These are phyloP conservation scores for Mus musculus DNA, from an alignment of 2,113 vertebrate species.

Conservation along the genomic window GRCm39 chr17:31009501-31010000, in stretches of 20 bases:
- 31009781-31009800: slow-evolving; percentile 76
- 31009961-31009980: slow-evolving; percentile 22
- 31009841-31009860: slow-evolving; percentile 88
- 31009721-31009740: slow-evolving; percentile 27
- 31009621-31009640: background rate
- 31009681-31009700: background rate
- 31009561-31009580: background rate
- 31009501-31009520: background rate
- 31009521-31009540: background rate
- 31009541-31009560: background rate
- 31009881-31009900: slow-evolving; percentile 88
- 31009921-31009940: slow-evolving; percentile 91
- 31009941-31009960: slow-evolving; percentile 87
- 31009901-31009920: slow-evolving; percentile 88
- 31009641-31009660: slow-evolving; percentile 19
- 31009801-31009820: slow-evolving; percentile 89
- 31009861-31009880: slow-evolving; percentile 89
- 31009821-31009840: slow-evolving; percentile 88
- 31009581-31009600: background rate
- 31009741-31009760: background rate
- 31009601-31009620: background rate
- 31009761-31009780: background rate
- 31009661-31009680: slow-evolving; percentile 15
- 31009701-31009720: background rate
- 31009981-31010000: slow-evolving; percentile 71